A percentile compares a stretch with the other conserved stretches of the same genome.
Evolutionary conservation across 2,888 invertebrate species (phyloP).

Genomic region (Andrena haemorrhoa): DNA sequence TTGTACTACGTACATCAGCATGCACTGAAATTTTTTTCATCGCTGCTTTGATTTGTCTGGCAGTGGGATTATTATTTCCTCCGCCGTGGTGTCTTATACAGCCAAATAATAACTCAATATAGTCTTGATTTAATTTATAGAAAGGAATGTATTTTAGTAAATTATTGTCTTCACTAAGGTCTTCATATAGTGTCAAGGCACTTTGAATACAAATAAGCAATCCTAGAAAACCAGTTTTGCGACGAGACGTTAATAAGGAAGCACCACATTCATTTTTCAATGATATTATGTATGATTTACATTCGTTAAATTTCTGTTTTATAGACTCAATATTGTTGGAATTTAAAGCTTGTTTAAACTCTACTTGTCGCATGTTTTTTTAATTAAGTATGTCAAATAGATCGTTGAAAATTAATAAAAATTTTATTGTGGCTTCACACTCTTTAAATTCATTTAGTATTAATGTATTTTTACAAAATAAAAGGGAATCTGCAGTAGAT

Average conservation of each 20-base stretch:
- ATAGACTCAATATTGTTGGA: too few relatives aligned
- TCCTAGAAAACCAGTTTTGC: not conserved
- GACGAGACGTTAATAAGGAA: not conserved
- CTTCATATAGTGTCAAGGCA: not conserved
- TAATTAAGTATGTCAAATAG: not conserved
- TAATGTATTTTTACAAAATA: not conserved
- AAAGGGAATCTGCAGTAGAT: not conserved
- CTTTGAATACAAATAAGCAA: not conserved
- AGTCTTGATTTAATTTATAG: not conserved
- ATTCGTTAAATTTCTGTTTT: too few relatives aligned
- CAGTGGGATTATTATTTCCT: constrained; percentile 7
- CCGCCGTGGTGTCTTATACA: not conserved
- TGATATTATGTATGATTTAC: too few relatives aligned
- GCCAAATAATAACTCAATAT: not conserved
- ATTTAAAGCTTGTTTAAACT: not conserved
- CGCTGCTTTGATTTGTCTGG: not conserved
- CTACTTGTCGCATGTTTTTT: not conserved
- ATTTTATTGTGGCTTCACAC: not conserved
- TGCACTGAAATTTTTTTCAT: not conserved
- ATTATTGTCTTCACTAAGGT: not conserved
- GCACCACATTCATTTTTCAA: too few relatives aligned
- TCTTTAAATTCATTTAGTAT: not conserved
- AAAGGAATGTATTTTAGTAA: not conserved
- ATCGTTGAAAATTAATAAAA: not conserved
- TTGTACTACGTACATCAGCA: not conserved